phyloP scores from a whole-genome alignment of 1,140 invertebrate genomes.

The Zaprionus gabonicus region DNA sequence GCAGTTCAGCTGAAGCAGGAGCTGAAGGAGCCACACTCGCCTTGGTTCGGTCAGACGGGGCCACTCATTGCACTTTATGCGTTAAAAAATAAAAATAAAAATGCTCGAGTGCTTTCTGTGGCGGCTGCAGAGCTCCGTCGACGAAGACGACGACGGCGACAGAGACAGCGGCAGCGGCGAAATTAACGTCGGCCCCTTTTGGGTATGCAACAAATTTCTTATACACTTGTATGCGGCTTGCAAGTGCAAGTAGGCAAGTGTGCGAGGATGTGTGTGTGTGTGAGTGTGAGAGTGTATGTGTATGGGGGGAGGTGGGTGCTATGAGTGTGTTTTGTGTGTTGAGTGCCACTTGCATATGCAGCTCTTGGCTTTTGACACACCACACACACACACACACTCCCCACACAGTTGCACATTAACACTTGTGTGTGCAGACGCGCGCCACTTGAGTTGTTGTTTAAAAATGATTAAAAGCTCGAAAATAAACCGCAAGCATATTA shows the following conservation, averaged over 20 bases:
- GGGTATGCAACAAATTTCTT: constrained; percentile 53
- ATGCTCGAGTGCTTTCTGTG: constrained; percentile 60
- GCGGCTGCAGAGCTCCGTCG: constrained; percentile 13
- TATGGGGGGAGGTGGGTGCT: background rate
- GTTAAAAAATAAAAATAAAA: constrained; percentile 60
- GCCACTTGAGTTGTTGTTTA: constrained; percentile 64
- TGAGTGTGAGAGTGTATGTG: constrained; percentile 21
- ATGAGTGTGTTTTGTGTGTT: constrained; percentile 51
- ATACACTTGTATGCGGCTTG: constrained; percentile 11
- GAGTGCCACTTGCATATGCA: constrained; percentile 54
- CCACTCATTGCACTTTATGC: constrained; percentile 54
- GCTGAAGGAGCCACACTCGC: constrained; percentile 18
- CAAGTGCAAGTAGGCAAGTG: constrained; percentile 5
- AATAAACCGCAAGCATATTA: constrained; percentile 38
- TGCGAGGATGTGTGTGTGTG: background rate
- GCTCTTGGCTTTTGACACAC: constrained; percentile 44
- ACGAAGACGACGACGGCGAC: background rate
- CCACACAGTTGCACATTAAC: constrained; percentile 25
- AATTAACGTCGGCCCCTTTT: constrained; percentile 38
- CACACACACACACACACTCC: constrained; percentile 13
- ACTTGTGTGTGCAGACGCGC: constrained; percentile 35
- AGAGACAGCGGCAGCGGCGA: background rate
- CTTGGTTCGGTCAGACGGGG: constrained; percentile 31
- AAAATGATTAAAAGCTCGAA: constrained; percentile 65
- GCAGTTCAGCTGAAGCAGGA: background rate